A percentile compares a stretch with the other conserved stretches of the same genome.
These are phyloP conservation scores for Drosophila ercepeae DNA, from an alignment of 1,140 invertebrate genomes.

Conservation along the genomic window DNA sequence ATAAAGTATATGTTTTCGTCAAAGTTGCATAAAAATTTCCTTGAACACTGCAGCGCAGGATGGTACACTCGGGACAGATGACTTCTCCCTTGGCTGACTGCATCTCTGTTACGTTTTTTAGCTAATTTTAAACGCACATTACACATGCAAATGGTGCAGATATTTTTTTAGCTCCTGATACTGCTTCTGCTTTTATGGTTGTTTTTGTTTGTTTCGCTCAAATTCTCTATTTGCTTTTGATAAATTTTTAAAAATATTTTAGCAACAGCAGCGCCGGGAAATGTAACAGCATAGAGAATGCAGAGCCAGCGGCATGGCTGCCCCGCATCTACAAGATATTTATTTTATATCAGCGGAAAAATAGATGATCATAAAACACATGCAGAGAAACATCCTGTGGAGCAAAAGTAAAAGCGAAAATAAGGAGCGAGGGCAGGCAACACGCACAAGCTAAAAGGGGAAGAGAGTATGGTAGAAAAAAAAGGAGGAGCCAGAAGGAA, in stretches of 20 bases:
- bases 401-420: conserved; percentile 78
- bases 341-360: conserved; percentile 82
- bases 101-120: conserved; percentile 49
- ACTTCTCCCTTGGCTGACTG: conserved; percentile 36
- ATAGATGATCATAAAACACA: conserved; percentile 82
- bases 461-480: not conserved
- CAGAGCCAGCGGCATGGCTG: conserved; percentile 26
- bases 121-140: conserved; percentile 74
- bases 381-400: conserved; percentile 75
- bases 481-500: conserved; percentile 6
- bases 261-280: conserved; percentile 31
- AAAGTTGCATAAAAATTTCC: not conserved
- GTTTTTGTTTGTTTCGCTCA: conserved; percentile 48
- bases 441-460: conserved; percentile 29
- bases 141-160: conserved; percentile 70
- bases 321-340: conserved; percentile 74
- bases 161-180: conserved; percentile 11
- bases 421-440: conserved; percentile 47
- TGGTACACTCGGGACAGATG: conserved; percentile 11
- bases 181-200: conserved; percentile 15
- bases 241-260: conserved; percentile 82
- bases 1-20: not conserved
- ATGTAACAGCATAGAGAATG: conserved; percentile 11
- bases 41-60: not conserved
- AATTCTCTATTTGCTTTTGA: conserved; percentile 79